phyloP scores from a whole-genome alignment of 2,113 vertebrate genomes.

The Channa maculata region DNA sequence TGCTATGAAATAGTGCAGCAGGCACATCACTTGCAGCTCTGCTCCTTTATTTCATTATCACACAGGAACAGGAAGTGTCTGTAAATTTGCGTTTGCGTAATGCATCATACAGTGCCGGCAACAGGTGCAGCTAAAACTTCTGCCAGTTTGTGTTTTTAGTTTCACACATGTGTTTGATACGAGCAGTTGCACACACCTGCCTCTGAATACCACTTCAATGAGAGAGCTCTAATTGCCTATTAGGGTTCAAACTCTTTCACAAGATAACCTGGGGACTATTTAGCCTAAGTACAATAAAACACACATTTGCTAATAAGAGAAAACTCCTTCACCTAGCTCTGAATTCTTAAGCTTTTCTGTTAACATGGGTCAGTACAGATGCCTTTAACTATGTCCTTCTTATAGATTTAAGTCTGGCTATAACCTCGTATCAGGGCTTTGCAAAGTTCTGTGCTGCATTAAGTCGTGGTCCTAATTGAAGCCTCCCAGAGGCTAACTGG shows the following conservation, averaged over 20 bases:
- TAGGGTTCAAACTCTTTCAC: constrained; percentile 21
- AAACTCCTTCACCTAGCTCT: neutral
- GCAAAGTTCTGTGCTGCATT: constrained; percentile 77
- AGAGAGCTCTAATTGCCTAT: constrained; percentile 24
- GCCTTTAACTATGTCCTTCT: constrained; percentile 51
- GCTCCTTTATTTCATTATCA: constrained; percentile 79
- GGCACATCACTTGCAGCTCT: constrained; percentile 61
- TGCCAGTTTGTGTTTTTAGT: constrained; percentile 27
- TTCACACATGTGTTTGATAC: constrained; percentile 21
- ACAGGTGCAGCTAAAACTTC: constrained; percentile 43
- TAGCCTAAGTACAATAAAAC: neutral
- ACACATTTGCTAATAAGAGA: constrained; percentile 26
- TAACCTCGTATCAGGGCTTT: constrained; percentile 69
- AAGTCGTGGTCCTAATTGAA: constrained; percentile 80
- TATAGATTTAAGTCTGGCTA: constrained; percentile 69
- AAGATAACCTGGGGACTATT: constrained; percentile 30
- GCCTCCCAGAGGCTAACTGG: constrained; percentile 79
- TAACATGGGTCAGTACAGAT: neutral
- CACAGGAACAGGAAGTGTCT: constrained; percentile 50
- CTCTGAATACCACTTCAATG: constrained; percentile 6
- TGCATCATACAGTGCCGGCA: neutral
- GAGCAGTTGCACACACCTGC: constrained; percentile 9
- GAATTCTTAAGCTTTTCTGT: neutral
- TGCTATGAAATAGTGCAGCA: constrained; percentile 73
- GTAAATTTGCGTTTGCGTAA: neutral